Base-by-base conservation (phyloP, 1,140 invertebrate species). In the Mizuhopecten yessoensis region DNA sequence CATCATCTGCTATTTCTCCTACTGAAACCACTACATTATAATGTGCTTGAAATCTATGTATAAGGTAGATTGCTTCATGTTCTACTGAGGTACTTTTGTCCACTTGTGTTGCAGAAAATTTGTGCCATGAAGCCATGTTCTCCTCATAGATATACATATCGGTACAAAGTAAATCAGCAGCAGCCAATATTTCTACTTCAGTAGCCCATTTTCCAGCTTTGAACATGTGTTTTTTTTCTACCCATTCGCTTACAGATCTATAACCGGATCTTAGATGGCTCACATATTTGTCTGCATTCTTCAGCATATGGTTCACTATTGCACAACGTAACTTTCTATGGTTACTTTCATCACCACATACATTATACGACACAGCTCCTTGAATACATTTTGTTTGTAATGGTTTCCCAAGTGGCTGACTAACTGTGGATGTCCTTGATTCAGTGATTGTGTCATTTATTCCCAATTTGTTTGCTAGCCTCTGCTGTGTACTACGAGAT, bases 181-280 rank as follows among this genome's bases (percentile, higher is more conserved):
- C 89, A 0, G 34, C 89, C 34, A 87, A 39, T 34, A 90, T 87
- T 90, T 90, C 89, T 1, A 90, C 39, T 90, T 90, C 89, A 0
- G 89, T 90, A 29, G 89, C 89, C 89, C 89, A 90, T 5, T 34
- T 87, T 29, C 89, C 86, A 34, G 87, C 87, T 17, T 90, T 33
- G 10, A 90, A 17, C 86, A 90, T 90, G 11, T 57, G 36, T 23
- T 86, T 90, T 42, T 86, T 90, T 33, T 87, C 39, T 34, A 90
- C 11, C 34, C 86, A 90, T 29, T 90, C 34, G 20, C 39, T 86
- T 15, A 90, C 89, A 45, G 75, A 87, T 33, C 34, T 29, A 45
- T 90, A 89, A 57, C 88, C 88, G 34, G 88, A 89, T 86, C 88
- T 89, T 34, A 89, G 86, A 34, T 57, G 57, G 34, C 57, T 89